Conservation (phyloP, 1,140 invertebrate genomes). For the Chironomus striatipennis region DNA sequence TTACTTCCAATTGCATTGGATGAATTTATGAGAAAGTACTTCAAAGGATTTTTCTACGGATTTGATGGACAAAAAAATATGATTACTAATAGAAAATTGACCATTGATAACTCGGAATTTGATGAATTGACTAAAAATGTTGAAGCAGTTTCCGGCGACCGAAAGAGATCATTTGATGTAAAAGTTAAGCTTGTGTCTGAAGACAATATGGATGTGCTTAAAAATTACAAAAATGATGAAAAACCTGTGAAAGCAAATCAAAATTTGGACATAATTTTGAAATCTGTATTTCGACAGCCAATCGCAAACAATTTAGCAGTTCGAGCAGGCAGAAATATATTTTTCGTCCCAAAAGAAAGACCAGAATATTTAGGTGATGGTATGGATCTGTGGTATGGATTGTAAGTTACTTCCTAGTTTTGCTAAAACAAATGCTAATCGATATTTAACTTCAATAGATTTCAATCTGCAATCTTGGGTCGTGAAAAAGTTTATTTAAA, state of each 20-base stretch:
- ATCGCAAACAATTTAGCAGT: neutral
- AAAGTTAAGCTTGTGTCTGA: neutral
- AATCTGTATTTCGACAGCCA: conserved; percentile 43
- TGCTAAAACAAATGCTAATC: too few relatives aligned
- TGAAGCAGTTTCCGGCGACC: neutral
- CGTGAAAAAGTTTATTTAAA: conserved; percentile 60
- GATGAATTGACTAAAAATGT: neutral
- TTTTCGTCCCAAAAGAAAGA: conserved; percentile 35
- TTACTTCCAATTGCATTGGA: conserved; percentile 38
- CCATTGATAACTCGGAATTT: neutral
- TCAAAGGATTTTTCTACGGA: neutral
- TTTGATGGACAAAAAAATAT: neutral
- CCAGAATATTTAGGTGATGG: conserved; percentile 52
- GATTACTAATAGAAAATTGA: neutral
- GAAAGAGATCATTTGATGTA: neutral
- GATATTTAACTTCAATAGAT: conserved; percentile 34
- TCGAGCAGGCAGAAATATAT: conserved; percentile 47
- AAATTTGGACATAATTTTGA: conserved; percentile 74
- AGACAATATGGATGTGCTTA: neutral
- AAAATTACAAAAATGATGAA: conserved; percentile 32
- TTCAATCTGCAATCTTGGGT: conserved; percentile 63
- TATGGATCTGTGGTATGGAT: conserved; percentile 51
- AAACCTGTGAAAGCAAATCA: conserved; percentile 59
- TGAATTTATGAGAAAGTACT: conserved; percentile 29
- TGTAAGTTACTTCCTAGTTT: too few relatives aligned